Evolutionary conservation across 2,888 invertebrate species (phyloP).

Genomic region (Hirtodrosophila cameraria): DNA sequence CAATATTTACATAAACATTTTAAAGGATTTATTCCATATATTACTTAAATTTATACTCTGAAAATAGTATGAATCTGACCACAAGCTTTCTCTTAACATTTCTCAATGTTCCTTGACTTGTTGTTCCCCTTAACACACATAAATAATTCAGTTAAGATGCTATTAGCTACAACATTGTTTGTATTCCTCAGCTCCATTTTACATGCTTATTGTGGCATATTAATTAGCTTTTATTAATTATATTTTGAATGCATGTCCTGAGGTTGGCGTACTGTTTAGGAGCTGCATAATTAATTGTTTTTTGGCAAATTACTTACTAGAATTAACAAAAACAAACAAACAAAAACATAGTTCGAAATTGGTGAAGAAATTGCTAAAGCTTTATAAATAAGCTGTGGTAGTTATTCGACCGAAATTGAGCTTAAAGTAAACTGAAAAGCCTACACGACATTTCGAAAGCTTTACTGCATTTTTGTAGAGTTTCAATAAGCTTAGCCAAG

Average conservation of each 20-base stretch:
- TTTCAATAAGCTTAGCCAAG: neutral
- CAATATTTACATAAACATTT: too few species aligned
- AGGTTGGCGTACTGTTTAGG: conserved; percentile 28
- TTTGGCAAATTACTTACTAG: conserved; percentile 24
- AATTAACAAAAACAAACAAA: neutral
- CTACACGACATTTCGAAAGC: neutral
- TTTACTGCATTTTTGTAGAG: conserved; percentile 5
- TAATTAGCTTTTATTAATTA: conserved; percentile 62
- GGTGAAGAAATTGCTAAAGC: neutral
- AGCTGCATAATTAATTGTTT: conserved; percentile 55
- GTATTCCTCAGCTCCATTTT: neutral
- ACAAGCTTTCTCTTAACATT: too few species aligned
- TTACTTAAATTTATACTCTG: too few species aligned
- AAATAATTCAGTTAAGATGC: neutral
- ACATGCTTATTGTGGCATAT: conserved; percentile 38
- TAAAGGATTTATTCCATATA: too few species aligned
- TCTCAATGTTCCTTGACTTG: too few species aligned
- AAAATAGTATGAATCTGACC: too few species aligned
- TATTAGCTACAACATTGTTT: neutral
- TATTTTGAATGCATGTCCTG: conserved; percentile 28
- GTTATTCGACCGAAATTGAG: neutral
- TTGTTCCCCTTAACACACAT: too few species aligned
- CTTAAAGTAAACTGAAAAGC: neutral
- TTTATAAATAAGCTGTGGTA: neutral
- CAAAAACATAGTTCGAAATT: neutral